phyloP scores from a whole-genome alignment of 2,888 invertebrate species.

The Caenorhabditis afra region DNA sequence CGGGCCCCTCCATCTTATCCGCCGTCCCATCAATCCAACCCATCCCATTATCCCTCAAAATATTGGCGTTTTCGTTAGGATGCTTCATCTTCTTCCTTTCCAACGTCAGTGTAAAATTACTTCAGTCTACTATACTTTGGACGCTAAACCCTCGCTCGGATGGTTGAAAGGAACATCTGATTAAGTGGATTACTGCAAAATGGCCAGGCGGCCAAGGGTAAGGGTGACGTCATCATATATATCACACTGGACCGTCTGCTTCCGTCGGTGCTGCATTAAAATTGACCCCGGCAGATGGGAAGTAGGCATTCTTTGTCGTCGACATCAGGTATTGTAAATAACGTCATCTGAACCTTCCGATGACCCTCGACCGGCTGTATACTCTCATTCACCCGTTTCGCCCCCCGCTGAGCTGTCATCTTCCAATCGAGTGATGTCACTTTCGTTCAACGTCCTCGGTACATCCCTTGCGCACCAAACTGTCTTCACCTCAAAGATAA shows the following conservation, averaged over 20 bases:
- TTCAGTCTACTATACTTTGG: constrained; percentile 22
- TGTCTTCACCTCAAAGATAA: constrained; percentile 43
- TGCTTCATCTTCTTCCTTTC: not conserved
- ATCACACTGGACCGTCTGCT: constrained; percentile 19
- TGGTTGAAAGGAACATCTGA: constrained; percentile 22
- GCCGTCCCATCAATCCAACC: constrained; percentile 27
- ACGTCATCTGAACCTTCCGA: constrained; percentile 52
- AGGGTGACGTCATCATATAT: not conserved
- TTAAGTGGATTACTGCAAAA: not conserved
- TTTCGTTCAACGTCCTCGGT: not conserved
- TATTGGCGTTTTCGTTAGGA: constrained; percentile 39
- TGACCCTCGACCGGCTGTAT: constrained; percentile 46
- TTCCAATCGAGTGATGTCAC: constrained; percentile 29
- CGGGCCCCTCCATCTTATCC: too few species aligned
- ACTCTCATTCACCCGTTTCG: not conserved
- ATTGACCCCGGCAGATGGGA: constrained; percentile 35
- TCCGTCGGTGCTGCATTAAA: not conserved
- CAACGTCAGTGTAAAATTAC: constrained; percentile 49
- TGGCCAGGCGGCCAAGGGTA: not conserved
- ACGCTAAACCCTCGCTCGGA: too few species aligned
- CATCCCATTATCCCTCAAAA: constrained; percentile 41
- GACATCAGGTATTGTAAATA: constrained; percentile 50
- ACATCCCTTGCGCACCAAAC: constrained; percentile 28
- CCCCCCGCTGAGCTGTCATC: constrained; percentile 27
- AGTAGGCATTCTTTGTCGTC: not conserved